Percentiles rank a stretch among this genome's conserved stretches.
Evolutionary conservation across 30 jellyfish, hydroid and myxozoan species (phyloP).

Genomic region (Hydra vulgaris): DNA sequence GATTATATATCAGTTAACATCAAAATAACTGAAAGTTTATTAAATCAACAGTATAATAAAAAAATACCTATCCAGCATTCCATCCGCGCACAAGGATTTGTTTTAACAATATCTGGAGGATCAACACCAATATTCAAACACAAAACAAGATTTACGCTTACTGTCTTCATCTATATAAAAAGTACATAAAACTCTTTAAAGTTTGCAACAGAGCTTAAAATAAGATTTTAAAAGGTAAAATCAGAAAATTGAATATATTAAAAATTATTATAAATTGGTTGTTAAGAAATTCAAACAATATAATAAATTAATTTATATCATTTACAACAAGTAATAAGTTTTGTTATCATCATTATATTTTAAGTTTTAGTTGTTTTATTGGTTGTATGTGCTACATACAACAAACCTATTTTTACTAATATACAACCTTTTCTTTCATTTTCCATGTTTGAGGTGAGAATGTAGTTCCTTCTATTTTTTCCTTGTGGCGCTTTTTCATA

Average conservation of each 20-base stretch:
- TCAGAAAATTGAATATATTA: too few species aligned
- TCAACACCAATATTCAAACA: constrained; percentile 92
- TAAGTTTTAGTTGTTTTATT: too few species aligned
- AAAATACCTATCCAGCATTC: constrained; percentile 93
- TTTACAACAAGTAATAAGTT: too few species aligned
- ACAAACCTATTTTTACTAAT: background rate
- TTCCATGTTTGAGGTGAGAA: constrained; percentile 79
- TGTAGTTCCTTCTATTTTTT: constrained; percentile 55
- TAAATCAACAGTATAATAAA: background rate
- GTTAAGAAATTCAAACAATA: too few species aligned
- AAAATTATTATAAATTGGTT: too few species aligned
- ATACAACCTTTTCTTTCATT: constrained; percentile 69
- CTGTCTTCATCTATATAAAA: constrained; percentile 72
- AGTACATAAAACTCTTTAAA: background rate
- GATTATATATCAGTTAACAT: too few species aligned
- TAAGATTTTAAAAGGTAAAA: too few species aligned
- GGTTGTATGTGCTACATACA: too few species aligned
- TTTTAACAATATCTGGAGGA: constrained; percentile 89
- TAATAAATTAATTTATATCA: too few species aligned
- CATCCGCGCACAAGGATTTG: constrained; percentile 91
- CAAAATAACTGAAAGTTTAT: background rate
- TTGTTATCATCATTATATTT: too few species aligned
- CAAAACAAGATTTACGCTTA: constrained; percentile 81
- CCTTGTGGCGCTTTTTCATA: constrained; percentile 92
- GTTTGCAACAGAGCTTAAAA: background rate